Evolutionary conservation across 1,140 invertebrate species (phyloP).

Genomic region (Panonychus citri): DNA sequence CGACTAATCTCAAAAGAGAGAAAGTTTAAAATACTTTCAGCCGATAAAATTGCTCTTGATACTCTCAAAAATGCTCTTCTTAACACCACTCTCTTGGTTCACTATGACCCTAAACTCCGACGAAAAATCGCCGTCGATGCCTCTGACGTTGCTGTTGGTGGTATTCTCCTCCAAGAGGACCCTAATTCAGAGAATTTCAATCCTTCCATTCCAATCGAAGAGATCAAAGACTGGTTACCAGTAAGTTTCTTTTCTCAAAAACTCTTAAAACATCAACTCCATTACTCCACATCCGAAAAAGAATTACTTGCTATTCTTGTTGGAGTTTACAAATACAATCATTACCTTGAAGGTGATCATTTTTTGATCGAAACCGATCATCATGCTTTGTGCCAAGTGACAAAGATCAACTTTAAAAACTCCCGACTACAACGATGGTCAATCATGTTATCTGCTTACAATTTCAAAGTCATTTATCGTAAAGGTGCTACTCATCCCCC

Average conservation of each 20-base stretch:
- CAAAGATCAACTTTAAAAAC: slow-evolving; percentile 21
- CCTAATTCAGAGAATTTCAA: neutral
- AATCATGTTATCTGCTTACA: slow-evolving; percentile 25
- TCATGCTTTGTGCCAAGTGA: slow-evolving; percentile 24
- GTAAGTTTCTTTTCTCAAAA: slow-evolving; percentile 24
- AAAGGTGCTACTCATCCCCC: slow-evolving; percentile 15
- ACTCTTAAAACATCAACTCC: slow-evolving; percentile 22
- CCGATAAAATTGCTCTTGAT: neutral
- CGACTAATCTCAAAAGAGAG: slow-evolving; percentile 14
- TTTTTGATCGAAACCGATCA: slow-evolving; percentile 30
- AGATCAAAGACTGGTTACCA: neutral
- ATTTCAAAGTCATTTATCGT: slow-evolving; percentile 23
- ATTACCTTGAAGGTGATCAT: slow-evolving; percentile 26
- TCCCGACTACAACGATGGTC: slow-evolving; percentile 27
- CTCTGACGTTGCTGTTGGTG: slow-evolving; percentile 16
- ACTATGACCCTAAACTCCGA: neutral
- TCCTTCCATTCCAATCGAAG: neutral
- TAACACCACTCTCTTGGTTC: neutral
- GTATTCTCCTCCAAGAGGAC: slow-evolving; percentile 15
- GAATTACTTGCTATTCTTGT: slow-evolving; percentile 29
- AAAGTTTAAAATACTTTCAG: neutral
- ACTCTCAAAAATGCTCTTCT: neutral
- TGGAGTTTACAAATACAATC: slow-evolving; percentile 24
- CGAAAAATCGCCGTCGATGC: slow-evolving; percentile 19
- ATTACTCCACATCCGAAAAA: slow-evolving; percentile 25